Conservation (phyloP, 2,888 invertebrate species). For the Eupithecia vulgata region DNA sequence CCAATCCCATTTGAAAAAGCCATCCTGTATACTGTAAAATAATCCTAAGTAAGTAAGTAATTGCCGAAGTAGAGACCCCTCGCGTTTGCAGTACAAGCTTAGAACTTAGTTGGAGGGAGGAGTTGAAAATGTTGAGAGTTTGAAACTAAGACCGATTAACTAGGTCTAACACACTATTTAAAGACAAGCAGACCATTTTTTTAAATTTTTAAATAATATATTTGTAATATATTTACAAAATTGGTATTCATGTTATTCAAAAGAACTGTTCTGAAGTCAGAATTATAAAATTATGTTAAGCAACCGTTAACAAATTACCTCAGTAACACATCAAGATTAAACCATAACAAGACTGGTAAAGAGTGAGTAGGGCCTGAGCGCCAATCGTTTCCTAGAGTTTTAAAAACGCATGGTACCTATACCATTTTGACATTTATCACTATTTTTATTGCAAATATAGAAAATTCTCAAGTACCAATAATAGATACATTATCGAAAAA, state of each 20-base stretch:
- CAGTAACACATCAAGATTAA: conserved; percentile 28
- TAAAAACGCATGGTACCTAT: not conserved
- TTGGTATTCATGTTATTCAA: not conserved
- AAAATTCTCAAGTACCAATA: too few species aligned
- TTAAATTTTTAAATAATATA: too few species aligned
- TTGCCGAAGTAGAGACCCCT: not conserved
- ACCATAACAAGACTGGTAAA: conserved; percentile 33
- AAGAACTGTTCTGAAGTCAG: not conserved
- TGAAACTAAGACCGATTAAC: not conserved
- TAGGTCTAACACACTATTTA: not conserved
- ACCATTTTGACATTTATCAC: too few species aligned
- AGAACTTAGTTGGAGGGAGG: not conserved
- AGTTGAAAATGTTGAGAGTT: not conserved
- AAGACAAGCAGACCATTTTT: not conserved
- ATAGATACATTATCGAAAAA: too few species aligned
- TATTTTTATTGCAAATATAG: too few species aligned
- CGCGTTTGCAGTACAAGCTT: not conserved
- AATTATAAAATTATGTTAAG: conserved; percentile 1
- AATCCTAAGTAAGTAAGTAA: too few species aligned
- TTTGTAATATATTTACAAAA: too few species aligned
- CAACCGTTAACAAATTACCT: conserved; percentile 21
- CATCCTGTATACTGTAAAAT: too few species aligned
- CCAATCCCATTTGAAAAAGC: too few species aligned
- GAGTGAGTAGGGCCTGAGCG: not conserved
- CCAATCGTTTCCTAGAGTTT: not conserved